A percentile compares a stretch with the other conserved stretches of the same genome.
Evolutionary conservation across 1,140 invertebrate species (phyloP).

Genomic region (Neodiprion fabricii): DNA sequence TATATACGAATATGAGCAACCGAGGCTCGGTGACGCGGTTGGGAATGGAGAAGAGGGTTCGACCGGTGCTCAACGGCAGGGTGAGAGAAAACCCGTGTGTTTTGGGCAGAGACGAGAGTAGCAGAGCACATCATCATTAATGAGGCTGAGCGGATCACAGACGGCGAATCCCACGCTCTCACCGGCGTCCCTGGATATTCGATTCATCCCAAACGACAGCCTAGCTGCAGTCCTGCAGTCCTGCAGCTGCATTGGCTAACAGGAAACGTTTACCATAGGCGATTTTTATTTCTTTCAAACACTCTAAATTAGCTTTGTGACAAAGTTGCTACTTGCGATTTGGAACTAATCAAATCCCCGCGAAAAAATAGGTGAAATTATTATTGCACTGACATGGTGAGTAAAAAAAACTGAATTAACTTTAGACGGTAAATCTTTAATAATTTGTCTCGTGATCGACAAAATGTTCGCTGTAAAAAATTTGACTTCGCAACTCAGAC

Average conservation of each 20-base stretch:
- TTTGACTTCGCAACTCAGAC: too few species aligned
- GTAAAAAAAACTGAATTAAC: too few species aligned
- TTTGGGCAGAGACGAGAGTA: background rate
- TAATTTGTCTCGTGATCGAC: too few species aligned
- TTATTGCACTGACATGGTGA: too few species aligned
- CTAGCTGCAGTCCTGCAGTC: constrained; percentile 11
- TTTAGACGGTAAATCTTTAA: too few species aligned
- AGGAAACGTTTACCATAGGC: background rate
- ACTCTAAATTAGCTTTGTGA: constrained; percentile 18
- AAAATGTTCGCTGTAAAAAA: too few species aligned
- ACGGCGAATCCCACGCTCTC: constrained; percentile 53
- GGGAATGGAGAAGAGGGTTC: background rate
- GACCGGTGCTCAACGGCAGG: constrained; percentile 36
- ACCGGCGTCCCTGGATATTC: constrained; percentile 48
- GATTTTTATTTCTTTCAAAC: too few species aligned
- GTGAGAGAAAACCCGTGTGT: constrained; percentile 24
- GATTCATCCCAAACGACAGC: constrained; percentile 37
- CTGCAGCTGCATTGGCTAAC: constrained; percentile 34
- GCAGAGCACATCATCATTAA: constrained; percentile 57
- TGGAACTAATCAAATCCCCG: too few species aligned
- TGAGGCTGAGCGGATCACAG: constrained; percentile 56
- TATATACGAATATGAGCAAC: background rate
- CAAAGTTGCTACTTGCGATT: too few species aligned
- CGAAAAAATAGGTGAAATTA: too few species aligned
- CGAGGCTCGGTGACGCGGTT: too few species aligned